Conservation (phyloP, 2,797 vertebrate genomes). For the Ctenopoma multispine region DNA sequence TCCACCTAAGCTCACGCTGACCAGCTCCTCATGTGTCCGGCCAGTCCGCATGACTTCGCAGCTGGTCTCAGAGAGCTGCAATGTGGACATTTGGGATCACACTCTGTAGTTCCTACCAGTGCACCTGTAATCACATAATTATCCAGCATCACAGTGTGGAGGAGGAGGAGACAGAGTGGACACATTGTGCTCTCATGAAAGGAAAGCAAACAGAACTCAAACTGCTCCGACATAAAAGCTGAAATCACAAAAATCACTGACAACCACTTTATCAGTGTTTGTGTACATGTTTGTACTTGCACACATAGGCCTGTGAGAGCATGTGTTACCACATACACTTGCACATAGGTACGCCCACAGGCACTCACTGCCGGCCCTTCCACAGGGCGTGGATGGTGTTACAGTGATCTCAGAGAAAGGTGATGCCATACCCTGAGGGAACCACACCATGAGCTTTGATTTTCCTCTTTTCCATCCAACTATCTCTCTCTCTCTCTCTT, state of each 20-base stretch:
- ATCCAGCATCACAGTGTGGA: slow-evolving; percentile 47
- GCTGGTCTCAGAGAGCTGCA: slow-evolving; percentile 44
- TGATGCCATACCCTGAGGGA: slow-evolving; percentile 59
- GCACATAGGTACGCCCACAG: slow-evolving; percentile 18
- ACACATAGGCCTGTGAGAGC: not conserved
- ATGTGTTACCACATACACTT: slow-evolving; percentile 8
- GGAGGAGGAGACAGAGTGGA: slow-evolving; percentile 17
- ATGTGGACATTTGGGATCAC: slow-evolving; percentile 34
- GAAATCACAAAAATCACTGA: slow-evolving; percentile 29
- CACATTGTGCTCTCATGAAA: slow-evolving; percentile 4
- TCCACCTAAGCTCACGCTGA: slow-evolving; percentile 45
- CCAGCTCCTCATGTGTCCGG: slow-evolving; percentile 49
- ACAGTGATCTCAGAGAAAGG: slow-evolving; percentile 56
- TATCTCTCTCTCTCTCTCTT: slow-evolving; percentile 13
- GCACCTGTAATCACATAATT: slow-evolving; percentile 79
- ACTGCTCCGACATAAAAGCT: slow-evolving; percentile 23
- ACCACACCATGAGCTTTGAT: slow-evolving; percentile 56
- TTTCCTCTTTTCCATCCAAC: slow-evolving; percentile 35
- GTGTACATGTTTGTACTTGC: slow-evolving; percentile 22
- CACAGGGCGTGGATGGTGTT: slow-evolving; percentile 40
- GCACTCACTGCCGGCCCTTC: slow-evolving; percentile 25
- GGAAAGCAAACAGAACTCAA: slow-evolving; percentile 36
- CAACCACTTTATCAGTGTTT: slow-evolving; percentile 21
- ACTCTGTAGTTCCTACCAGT: slow-evolving; percentile 36
- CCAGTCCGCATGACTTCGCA: slow-evolving; percentile 37